Conservation (phyloP, 2,113 vertebrate species). For the Macquaria australasica region DNA sequence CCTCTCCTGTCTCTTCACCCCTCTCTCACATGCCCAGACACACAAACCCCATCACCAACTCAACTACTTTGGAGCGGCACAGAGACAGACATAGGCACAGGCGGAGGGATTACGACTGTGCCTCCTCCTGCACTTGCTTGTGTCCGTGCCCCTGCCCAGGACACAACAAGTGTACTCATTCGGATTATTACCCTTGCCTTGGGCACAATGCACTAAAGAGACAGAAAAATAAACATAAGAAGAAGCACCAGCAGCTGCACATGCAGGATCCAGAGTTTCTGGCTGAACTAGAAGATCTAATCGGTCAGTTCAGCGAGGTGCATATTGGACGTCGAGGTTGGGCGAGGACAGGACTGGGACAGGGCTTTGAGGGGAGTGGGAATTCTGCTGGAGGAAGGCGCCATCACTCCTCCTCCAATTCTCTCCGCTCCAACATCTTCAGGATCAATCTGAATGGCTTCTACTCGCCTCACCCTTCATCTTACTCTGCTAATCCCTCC, state of each 20-base stretch:
- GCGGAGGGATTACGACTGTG: constrained; percentile 85
- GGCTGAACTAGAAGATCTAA: constrained; percentile 92
- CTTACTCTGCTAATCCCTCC: constrained; percentile 78
- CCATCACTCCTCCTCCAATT: constrained; percentile 90
- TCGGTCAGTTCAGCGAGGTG: constrained; percentile 90
- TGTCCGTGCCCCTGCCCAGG: constrained; percentile 74
- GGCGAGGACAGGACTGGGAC: constrained; percentile 71
- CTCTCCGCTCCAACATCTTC: constrained; percentile 95
- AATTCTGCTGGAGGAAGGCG: constrained; percentile 70
- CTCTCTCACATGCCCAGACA: constrained; percentile 83
- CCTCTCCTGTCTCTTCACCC: constrained; percentile 81
- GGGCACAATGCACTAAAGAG: constrained; percentile 92
- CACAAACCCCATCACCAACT: constrained; percentile 78
- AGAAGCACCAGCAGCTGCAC: constrained; percentile 93
- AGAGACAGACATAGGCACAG: constrained; percentile 95
- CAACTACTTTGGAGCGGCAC: constrained; percentile 74
- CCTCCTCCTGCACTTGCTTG: constrained; percentile 69
- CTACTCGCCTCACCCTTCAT: constrained; percentile 90
- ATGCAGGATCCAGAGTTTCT: constrained; percentile 94
- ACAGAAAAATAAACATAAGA: constrained; percentile 96
- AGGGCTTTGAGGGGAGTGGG: constrained; percentile 63
- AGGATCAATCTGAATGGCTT: constrained; percentile 93
- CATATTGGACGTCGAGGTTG: constrained; percentile 91
- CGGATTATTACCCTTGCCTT: constrained; percentile 85
- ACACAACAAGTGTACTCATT: constrained; percentile 75